Evolutionary conservation across 2,888 invertebrate species (phyloP).

Genomic region (Periphyllus acericola): DNA sequence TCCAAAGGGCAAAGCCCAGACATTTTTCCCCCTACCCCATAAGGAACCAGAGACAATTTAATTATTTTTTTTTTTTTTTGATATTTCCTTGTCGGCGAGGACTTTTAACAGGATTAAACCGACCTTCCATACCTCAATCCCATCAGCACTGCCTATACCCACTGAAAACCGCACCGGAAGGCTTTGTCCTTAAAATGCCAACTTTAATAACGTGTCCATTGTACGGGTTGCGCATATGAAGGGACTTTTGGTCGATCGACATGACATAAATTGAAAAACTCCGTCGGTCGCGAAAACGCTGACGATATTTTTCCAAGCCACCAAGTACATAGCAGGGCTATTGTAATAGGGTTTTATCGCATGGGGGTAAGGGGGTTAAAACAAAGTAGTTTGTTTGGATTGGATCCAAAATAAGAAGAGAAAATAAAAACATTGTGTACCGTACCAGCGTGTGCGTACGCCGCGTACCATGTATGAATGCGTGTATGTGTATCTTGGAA

Average conservation of each 20-base stretch:
- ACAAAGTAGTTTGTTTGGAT: slow-evolving; percentile 62
- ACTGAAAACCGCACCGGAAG: slow-evolving; percentile 1
- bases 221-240: not conserved
- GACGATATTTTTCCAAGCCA: slow-evolving; percentile 48
- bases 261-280: slow-evolving; percentile 37
- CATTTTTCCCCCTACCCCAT: not conserved
- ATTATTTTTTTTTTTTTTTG: slow-evolving; percentile 49
- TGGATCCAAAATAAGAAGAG: slow-evolving; percentile 53
- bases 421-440: slow-evolving; percentile 56
- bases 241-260: slow-evolving; percentile 34
- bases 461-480: not conserved
- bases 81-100: slow-evolving; percentile 25
- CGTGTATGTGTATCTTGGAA: slow-evolving; percentile 44
- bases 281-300: slow-evolving; percentile 40
- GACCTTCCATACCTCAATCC: not conserved
- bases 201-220: slow-evolving; percentile 49
- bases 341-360: slow-evolving; percentile 50
- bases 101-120: slow-evolving; percentile 56
- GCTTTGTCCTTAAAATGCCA: slow-evolving; percentile 51
- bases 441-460: not conserved
- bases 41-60: slow-evolving; percentile 43
- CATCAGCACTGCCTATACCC: not conserved
- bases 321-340: slow-evolving; percentile 7
- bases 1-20: slow-evolving; percentile 13
- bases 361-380: slow-evolving; percentile 29